Conservation (phyloP, 2,113 vertebrate species). For the Phycodurus eques region DNA sequence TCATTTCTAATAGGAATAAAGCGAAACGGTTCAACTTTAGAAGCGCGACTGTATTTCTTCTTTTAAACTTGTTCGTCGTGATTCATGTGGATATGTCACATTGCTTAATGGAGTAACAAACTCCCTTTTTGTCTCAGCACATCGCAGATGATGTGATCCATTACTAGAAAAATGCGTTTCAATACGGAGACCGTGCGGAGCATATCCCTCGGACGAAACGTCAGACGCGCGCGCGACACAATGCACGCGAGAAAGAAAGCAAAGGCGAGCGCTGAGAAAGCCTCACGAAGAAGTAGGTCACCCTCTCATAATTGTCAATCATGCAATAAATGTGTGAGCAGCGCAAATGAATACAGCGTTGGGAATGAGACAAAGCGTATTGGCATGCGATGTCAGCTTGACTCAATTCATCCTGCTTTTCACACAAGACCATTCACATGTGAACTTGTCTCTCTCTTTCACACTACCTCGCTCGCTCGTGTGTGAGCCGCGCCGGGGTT, state of each 20-base stretch:
- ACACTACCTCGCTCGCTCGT: constrained; percentile 13
- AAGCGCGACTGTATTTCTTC: not conserved
- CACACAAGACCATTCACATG: constrained; percentile 80
- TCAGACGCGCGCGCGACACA: constrained; percentile 26
- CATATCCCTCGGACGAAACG: constrained; percentile 43
- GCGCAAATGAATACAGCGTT: constrained; percentile 82
- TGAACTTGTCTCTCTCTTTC: constrained; percentile 61
- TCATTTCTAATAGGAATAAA: no score
- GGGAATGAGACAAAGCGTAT: constrained; percentile 86
- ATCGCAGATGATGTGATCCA: constrained; percentile 62
- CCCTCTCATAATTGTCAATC: constrained; percentile 89
- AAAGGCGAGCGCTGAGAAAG: constrained; percentile 77
- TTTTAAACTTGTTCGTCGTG: not conserved
- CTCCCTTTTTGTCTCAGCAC: constrained; percentile 61
- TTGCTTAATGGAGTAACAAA: constrained; percentile 71
- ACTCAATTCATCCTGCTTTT: constrained; percentile 83
- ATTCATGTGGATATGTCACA: constrained; percentile 60
- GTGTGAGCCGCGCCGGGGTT: constrained; percentile 45
- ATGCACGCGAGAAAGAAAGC: constrained; percentile 66
- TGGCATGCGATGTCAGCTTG: constrained; percentile 85
- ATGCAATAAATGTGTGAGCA: constrained; percentile 85
- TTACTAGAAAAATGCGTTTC: constrained; percentile 62
- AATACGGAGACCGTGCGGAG: constrained; percentile 40
- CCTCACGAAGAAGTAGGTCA: constrained; percentile 83
- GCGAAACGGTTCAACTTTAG: no score